Conservation (phyloP, 2,888 invertebrate species). For the Lysandra bellargus region DNA sequence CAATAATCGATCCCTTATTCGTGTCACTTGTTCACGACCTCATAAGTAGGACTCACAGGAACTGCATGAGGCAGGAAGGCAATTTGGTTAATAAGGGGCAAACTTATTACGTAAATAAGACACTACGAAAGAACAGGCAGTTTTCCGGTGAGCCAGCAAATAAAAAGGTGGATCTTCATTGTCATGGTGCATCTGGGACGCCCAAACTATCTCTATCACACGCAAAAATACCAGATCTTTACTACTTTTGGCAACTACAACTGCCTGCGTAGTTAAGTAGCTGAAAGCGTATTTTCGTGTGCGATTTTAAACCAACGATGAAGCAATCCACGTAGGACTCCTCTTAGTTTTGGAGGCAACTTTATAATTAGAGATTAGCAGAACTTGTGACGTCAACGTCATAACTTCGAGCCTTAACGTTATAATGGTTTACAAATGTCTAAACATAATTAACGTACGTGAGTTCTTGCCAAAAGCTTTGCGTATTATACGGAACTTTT, state of each 20-base stretch:
- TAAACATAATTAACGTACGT: conserved; percentile 15
- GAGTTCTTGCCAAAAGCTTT: conserved; percentile 21
- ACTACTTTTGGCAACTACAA: neutral
- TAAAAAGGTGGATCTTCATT: neutral
- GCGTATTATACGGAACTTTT: conserved; percentile 22
- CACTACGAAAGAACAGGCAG: neutral
- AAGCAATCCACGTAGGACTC: neutral
- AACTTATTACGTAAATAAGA: neutral
- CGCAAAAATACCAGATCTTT: neutral
- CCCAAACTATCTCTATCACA: neutral
- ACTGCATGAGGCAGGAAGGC: conserved; percentile 36
- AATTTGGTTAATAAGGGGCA: neutral
- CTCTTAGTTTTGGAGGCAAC: neutral
- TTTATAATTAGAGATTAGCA: conserved; percentile 14
- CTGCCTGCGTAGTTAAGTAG: neutral
- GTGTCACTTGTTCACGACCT: conserved; percentile 68
- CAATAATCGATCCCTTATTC: conserved; percentile 76
- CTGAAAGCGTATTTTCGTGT: neutral
- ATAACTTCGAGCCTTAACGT: conserved; percentile 12
- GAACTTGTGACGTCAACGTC: conserved; percentile 20
- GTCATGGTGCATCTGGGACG: too few species aligned
- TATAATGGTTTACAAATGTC: conserved; percentile 27
- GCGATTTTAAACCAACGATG: neutral
- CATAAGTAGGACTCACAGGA: conserved; percentile 49
- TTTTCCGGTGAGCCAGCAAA: neutral